Evolutionary conservation across 2,113 vertebrate genomes (phyloP), one percentile per base, ranked within the genome.

Genomic region (Hemichromis elongatus): DNA sequence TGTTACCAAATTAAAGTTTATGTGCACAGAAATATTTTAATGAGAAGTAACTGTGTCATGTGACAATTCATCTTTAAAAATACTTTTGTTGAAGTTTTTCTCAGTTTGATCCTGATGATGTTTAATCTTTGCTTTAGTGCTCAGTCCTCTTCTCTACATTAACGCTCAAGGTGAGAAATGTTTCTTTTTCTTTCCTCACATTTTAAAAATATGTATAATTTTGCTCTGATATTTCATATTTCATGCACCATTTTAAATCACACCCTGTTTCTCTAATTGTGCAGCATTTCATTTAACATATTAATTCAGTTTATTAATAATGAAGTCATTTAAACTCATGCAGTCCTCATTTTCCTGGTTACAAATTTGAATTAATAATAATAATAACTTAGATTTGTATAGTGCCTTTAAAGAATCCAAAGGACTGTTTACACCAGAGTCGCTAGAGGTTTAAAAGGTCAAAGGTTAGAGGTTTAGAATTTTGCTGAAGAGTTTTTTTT

Each of bases 71-170:
- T 53, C 9, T 11, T 53, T 2, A 53, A 53, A 53, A n/a, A 35
- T 1, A 11, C 9, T n/a, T 53, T 10, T 1, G 19, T 21, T 53
- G 3, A 11, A 10, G 0, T 53, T 53, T n/a, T 21, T 11, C n/a
- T 53, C 9, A n/a, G 50, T 53, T 53, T 53, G 4, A n/a, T 21
- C 2, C 19, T 53, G 19, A 21, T 53, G 52, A 53, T 53, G 3
- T 53, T 2, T 53, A 53, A 53, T 53, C 52, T 53, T 53, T 53
- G 2, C 52, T 53, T 21, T 1, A 53, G 52, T 3, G 3, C 52
- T 53, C 9, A 0, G 0, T 53, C 1, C 19, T 53, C 5, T 53
- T 19, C 21, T 53, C 52, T 53, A 11, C 3, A 0, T 21, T 53
- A 53, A 53, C 11, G 52, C 52, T 21, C 1, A 3, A 11, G 52